Evolutionary conservation across 2,113 vertebrate species (phyloP), one percentile per base, ranked within the genome.

Genomic region (Fregetta grallaria): DNA sequence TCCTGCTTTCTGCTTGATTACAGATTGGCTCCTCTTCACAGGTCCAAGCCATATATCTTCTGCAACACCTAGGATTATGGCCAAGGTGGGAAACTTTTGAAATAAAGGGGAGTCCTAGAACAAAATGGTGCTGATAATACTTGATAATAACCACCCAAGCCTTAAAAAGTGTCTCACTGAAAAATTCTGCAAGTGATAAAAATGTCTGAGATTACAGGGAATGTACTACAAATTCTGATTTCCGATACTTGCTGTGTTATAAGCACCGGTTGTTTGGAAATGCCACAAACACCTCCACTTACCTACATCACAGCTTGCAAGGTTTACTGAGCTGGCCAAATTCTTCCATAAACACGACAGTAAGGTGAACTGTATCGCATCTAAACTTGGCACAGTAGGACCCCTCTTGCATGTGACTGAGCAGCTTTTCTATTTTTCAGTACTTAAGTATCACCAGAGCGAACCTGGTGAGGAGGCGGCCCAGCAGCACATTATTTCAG

Each of bases 401-500:
- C 9, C 30, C 0, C 3, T 58, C 76, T 53, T 45, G 13, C 2
- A 29, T 4, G n/a, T 9, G 34, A 66, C 50, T 8, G 42, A 53
- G 45, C 4, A 58, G 49, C 38, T 70, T 84, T 36, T 36, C 9
- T 3, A 16, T 50, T 75, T 58, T 59, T 38, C 42, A 45, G 36
- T 26, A 32, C 2, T 0, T 12, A 40, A 7, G 8, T 7, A 5
- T 55, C 58, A 61, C 18, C 50, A 44, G 44, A 42, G 45, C 3
- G 26, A 68, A 45, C 3, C 36, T 25, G 13, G 42, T 13, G 32
- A 88, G 42, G 18, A 27, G 27, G 18, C 1, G 1, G 34, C 38
- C 29, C 55, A n/a, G 47, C 47, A 82, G 14, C 42, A 16, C 4
- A 1, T 38, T 30, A 29, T 36, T 63, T 42, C 0, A 0, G 63